A percentile compares a stretch with the other conserved stretches of the same genome.
phyloP scores from a whole-genome alignment of 2,797 vertebrate species.

The Glyptemys insculpta region DNA sequence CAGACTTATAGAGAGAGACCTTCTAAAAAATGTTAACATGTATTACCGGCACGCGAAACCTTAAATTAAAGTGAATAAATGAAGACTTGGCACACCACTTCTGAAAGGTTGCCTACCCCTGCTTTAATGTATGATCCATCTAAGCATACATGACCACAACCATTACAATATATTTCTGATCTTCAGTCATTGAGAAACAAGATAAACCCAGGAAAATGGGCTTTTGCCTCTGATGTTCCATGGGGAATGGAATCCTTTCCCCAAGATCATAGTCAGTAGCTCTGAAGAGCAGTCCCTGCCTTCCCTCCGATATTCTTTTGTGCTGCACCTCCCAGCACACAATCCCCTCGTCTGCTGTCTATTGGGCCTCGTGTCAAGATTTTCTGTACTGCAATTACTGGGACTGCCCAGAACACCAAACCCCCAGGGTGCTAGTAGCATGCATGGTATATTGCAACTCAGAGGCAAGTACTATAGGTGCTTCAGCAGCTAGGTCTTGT shows the following conservation, averaged over 20 bases:
- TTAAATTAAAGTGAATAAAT: too few relatives aligned
- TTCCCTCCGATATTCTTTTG: background rate
- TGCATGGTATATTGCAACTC: background rate
- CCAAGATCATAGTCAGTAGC: background rate
- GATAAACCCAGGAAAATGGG: background rate
- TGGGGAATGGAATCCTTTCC: background rate
- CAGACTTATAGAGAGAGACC: too few relatives aligned
- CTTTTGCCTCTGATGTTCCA: background rate
- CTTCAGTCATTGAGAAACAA: background rate
- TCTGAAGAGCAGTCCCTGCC: background rate
- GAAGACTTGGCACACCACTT: too few relatives aligned
- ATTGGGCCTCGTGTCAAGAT: background rate
- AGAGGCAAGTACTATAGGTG: background rate
- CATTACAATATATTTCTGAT: background rate
- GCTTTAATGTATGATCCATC: background rate
- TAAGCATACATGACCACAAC: background rate
- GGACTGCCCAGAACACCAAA: background rate
- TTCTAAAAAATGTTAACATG: too few relatives aligned
- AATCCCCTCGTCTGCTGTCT: background rate
- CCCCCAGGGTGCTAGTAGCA: background rate
- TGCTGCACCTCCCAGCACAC: accelerated
- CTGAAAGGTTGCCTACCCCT: too few relatives aligned
- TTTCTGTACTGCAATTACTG: background rate
- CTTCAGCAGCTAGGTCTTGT: background rate
- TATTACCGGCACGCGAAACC: too few relatives aligned